phyloP scores from a whole-genome alignment of 2,797 vertebrate genomes.

The Danio kyathit region DNA sequence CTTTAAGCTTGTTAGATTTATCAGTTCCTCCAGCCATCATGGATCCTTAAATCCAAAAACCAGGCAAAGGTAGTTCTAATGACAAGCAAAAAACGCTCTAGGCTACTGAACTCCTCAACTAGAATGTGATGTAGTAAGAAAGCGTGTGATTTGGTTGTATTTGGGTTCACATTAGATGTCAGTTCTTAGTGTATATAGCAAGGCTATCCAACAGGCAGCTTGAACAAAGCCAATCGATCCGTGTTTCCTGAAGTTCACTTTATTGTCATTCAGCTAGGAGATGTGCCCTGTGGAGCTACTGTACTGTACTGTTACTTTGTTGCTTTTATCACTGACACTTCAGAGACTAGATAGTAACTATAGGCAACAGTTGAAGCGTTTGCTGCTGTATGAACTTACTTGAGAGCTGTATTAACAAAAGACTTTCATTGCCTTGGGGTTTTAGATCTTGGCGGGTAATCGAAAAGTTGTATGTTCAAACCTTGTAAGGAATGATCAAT shows the following conservation, averaged over 20 bases:
- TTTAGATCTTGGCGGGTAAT: slow-evolving; percentile 12
- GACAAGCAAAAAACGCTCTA: not conserved
- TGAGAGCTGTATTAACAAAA: slow-evolving; percentile 54
- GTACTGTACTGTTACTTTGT: not conserved
- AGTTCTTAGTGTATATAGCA: slow-evolving; percentile 25
- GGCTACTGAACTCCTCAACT: slow-evolving; percentile 15
- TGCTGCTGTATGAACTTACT: slow-evolving; percentile 66
- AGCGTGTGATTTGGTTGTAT: slow-evolving; percentile 19
- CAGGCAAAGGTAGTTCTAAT: slow-evolving; percentile 13
- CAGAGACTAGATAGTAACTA: slow-evolving; percentile 26
- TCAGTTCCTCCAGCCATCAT: slow-evolving; percentile 29
- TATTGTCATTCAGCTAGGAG: slow-evolving; percentile 12
- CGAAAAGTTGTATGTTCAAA: slow-evolving; percentile 5
- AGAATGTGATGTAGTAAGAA: not conserved
- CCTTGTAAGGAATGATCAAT: slow-evolving; percentile 10
- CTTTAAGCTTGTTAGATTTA: slow-evolving; percentile 26
- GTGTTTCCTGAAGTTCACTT: slow-evolving; percentile 30
- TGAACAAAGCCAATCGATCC: slow-evolving; percentile 48
- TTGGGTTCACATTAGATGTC: slow-evolving; percentile 37
- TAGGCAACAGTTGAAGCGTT: slow-evolving; percentile 39
- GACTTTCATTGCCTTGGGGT: not conserved
- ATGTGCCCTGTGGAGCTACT: slow-evolving; percentile 16
- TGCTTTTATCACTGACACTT: slow-evolving; percentile 2
- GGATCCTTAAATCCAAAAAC: slow-evolving; percentile 16
- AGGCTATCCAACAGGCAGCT: slow-evolving; percentile 32